These are phyloP conservation scores for Diarsia dahlii DNA, from an alignment of 2,888 invertebrate species.

Conservation along the genomic window DNA sequence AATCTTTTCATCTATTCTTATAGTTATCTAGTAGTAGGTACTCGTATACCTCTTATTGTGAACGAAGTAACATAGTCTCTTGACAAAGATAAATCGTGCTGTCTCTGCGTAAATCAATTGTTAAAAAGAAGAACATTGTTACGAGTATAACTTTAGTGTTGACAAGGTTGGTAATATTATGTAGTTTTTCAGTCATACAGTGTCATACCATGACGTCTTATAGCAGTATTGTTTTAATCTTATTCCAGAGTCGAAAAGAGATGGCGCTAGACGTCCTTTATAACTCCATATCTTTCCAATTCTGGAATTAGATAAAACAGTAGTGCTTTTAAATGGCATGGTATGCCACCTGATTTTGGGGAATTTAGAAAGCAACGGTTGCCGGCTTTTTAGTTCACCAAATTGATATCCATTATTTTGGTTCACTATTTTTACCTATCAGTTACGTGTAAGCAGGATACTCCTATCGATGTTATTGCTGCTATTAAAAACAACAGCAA, in stretches of 20 bases:
- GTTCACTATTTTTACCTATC: background rate
- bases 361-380: background rate
- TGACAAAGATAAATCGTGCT: constrained; percentile 14
- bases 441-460: background rate
- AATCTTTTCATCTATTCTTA: background rate
- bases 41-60: background rate
- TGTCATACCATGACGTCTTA: too few relatives aligned
- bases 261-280: too few relatives aligned
- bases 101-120: background rate
- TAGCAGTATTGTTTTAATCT: too few relatives aligned
- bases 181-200: too few relatives aligned
- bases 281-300: too few relatives aligned
- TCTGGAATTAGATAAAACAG: too few relatives aligned
- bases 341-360: too few relatives aligned
- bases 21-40: background rate
- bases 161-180: background rate
- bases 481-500: background rate
- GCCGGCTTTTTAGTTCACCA: background rate
- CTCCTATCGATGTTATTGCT: background rate
- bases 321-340: too few relatives aligned
- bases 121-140: constrained; percentile 1
- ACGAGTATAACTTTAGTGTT: background rate
- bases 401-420: background rate
- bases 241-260: too few relatives aligned
- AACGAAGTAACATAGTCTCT: background rate